These are phyloP conservation scores for Halictus ligatus DNA, from an alignment of 2,888 invertebrate species.

Conservation along the genomic window DNA sequence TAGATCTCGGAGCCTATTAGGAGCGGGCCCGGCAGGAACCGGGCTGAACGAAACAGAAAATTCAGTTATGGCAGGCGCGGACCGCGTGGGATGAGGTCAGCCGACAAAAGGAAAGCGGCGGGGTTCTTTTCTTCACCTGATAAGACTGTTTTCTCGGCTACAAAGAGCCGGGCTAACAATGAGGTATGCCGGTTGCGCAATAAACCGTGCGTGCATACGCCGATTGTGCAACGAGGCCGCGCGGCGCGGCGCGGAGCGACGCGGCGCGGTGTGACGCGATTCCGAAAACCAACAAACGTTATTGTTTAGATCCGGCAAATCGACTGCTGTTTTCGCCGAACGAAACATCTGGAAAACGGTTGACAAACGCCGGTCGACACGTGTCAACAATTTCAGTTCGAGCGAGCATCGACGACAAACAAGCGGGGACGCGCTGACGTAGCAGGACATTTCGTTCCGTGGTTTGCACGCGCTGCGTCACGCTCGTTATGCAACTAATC, in stretches of 20 bases:
- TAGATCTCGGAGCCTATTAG: constrained; percentile 3
- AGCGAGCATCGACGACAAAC: constrained; percentile 8
- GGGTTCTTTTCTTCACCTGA: constrained; percentile 54
- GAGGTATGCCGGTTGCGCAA: constrained; percentile 50
- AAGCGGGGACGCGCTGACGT: constrained; percentile 36
- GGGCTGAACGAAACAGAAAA: constrained; percentile 33
- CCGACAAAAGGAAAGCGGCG: constrained; percentile 52
- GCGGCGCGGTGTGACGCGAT: neutral
- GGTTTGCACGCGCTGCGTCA: neutral
- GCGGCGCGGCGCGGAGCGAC: neutral
- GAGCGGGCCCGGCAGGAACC: neutral
- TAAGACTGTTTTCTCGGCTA: constrained; percentile 49
- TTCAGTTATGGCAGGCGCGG: neutral
- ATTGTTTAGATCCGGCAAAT: neutral
- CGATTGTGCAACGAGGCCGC: constrained; percentile 49
- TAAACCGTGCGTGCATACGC: constrained; percentile 1
- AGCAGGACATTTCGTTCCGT: constrained; percentile 25
- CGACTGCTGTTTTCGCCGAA: neutral
- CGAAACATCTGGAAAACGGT: constrained; percentile 3
- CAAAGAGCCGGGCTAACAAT: constrained; percentile 49
- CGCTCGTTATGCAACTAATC: constrained; percentile 41
- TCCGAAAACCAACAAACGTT: constrained; percentile 1
- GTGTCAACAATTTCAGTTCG: constrained; percentile 18
- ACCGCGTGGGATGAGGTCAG: constrained; percentile 39
- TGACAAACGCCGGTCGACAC: constrained; percentile 30